Conservation (phyloP, 2,888 invertebrate genomes). For the Agrochola macilenta region DNA sequence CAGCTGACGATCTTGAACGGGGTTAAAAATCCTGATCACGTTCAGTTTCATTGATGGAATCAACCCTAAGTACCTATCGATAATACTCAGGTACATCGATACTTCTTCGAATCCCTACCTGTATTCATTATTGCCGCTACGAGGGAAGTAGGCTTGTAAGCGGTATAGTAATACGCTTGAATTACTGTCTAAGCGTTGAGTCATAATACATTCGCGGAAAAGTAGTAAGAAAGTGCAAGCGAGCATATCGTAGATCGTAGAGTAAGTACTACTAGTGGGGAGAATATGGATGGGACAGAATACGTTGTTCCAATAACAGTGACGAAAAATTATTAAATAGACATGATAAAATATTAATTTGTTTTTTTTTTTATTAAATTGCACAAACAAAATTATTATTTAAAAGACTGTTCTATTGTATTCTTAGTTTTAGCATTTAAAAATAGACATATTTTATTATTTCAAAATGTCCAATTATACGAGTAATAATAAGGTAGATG, state of each 20-base stretch:
- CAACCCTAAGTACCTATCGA: not conserved
- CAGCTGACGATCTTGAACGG: too few relatives aligned
- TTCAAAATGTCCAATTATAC: not conserved
- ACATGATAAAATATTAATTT: not conserved
- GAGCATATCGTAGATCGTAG: not conserved
- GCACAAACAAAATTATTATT: too few relatives aligned
- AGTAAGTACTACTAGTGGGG: not conserved
- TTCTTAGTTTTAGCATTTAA: not conserved
- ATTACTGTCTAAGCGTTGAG: not conserved
- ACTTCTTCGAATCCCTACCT: not conserved
- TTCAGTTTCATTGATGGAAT: too few relatives aligned
- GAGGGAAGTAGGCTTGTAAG: conserved; percentile 1
- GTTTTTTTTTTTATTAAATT: too few relatives aligned
- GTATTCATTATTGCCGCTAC: not conserved
- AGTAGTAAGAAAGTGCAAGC: not conserved
- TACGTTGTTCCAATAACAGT: not conserved
- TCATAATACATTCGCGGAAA: not conserved
- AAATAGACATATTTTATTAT: not conserved
- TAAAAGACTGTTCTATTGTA: too few relatives aligned
- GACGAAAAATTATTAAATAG: too few relatives aligned
- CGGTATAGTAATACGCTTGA: conserved; percentile 7
- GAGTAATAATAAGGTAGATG: not conserved
- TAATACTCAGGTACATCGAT: conserved; percentile 4
- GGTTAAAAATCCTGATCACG: too few relatives aligned
- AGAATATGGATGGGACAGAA: not conserved